Evolutionary conservation across 2,797 vertebrate species (phyloP), one percentile per base, ranked within the genome.

Genomic region (Coluber constrictor): DNA sequence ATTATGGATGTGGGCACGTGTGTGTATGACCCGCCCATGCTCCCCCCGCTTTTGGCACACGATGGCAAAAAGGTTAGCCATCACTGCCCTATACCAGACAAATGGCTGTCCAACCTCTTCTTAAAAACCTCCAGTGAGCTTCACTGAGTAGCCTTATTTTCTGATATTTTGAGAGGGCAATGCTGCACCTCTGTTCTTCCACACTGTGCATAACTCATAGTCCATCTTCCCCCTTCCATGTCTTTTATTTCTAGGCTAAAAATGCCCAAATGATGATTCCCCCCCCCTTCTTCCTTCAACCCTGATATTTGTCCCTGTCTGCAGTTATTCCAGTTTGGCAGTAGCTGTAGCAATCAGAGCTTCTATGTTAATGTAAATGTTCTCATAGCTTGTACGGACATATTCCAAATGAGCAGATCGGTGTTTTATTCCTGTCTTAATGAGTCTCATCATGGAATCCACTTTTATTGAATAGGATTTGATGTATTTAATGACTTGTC

Each of bases 11-110:
- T 47, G 6, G 47, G 47, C 47, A 47, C 6, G 6, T 7, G 47
- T 1, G 6, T 6, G 6, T 1, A 1, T 7, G 47, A 5, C 47
- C 47, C 47, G 1, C 47, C 5, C 47, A 1, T 5, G 43, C 5
- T 37, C 47, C 47, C 47, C 6, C 47, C 47, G 1, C 47, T 47
- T 5, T 5, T 47, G 47, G 47, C 47, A 47, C 47, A 5, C 6
- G 47, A 7, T 47, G 47, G 47, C 47, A 47, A 47, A 55, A 55
- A 55, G 54, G 54, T 55, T 55, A 11, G 12, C 54, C 54, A 55
- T 55, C 54, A 12, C 54, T 55, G 54, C 54, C 11, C 54, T 56
- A 56, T 13, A 56, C 55, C 55, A 66, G 29, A n/a, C 4, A 66
- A n/a, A n/a, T 5, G 29, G 29, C 63, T n/a, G 29, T 15, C 63